Base-by-base conservation (phyloP, 2,888 invertebrate species). In the Ischnura elegans region DNA sequence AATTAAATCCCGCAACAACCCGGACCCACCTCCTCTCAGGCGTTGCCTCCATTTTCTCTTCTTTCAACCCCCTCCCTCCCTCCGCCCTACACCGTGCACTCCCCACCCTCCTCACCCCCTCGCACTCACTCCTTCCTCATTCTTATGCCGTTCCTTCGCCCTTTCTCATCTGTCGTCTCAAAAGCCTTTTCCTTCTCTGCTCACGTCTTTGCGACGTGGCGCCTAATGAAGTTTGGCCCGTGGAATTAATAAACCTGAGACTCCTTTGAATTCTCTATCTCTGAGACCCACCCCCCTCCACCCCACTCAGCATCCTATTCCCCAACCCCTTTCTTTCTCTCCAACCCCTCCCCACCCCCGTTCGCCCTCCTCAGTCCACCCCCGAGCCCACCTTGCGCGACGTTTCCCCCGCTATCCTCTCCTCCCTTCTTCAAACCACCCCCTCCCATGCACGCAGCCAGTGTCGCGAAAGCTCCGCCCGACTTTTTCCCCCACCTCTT, bases 221-320 rank as follows among this genome's bases (percentile, higher is more conserved):
- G 90, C 90, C 90, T 90, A 90, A 90, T 90, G 90, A 90, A 90
- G 90, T 90, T 90, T 90, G 90, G 90, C 90, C 90, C 90, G 90
- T 90, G 90, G 90, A 90, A 90, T 90, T 90, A 90, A 90, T 90
- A 90, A 90, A 90, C 90, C 90, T 90, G 90, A 90, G 90, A 90
- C 90, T 90, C 90, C 90, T 90, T 90, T 90, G 90, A 90, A 90
- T 90, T 90, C 90, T 66, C 90, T 90, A 51, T 55, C 51, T 51
- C 87, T 36, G 55, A 29, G 25, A 42, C 42, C 90, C 87, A 16
- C 36, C 25, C 55, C 66, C 90, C 21, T 45, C n/a, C 66, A n/a
- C 42, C 55, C 42, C 25, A 36, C 66, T 66, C 21, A n/a, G 13
- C 66, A n/a, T 25, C 55, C 42, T 55, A 19, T 46, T 36, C 43